Evolutionary conservation across 2,888 invertebrate genomes (phyloP).

Genomic region (Cephus pulcher): DNA sequence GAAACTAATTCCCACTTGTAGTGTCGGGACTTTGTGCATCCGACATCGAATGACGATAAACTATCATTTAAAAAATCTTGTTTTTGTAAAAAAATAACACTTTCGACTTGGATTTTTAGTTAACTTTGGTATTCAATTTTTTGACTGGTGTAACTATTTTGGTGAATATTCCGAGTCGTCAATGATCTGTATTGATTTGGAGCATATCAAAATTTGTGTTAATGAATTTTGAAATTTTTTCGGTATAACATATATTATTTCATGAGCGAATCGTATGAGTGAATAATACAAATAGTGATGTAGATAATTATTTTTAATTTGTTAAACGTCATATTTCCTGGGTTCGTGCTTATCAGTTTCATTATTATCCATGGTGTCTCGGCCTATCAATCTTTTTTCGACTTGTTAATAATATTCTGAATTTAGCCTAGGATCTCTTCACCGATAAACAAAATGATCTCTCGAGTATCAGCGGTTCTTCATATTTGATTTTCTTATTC

Average conservation of each 20-base stretch:
- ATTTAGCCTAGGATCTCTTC: neutral
- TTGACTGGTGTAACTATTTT: too few species aligned
- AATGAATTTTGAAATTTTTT: neutral
- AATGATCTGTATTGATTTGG: neutral
- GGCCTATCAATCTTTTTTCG: neutral
- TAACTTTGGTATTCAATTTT: neutral
- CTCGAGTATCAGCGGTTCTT: neutral
- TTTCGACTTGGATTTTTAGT: neutral
- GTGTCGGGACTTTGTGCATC: slow-evolving; percentile 26
- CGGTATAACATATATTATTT: neutral
- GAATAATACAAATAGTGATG: neutral
- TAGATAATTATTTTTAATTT: neutral
- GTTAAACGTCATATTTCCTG: neutral
- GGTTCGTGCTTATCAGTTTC: neutral
- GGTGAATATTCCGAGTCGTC: neutral
- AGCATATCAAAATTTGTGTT: neutral
- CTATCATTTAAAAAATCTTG: too few species aligned
- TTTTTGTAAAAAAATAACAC: neutral
- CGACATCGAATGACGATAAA: neutral
- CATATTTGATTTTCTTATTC: neutral
- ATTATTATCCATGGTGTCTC: neutral
- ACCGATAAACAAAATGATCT: neutral
- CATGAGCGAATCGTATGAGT: neutral
- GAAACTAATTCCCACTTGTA: neutral
- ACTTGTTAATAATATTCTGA: neutral